Evolutionary conservation across 2,888 invertebrate species (phyloP).

Genomic region (Drosophila suboccidentalis): DNA sequence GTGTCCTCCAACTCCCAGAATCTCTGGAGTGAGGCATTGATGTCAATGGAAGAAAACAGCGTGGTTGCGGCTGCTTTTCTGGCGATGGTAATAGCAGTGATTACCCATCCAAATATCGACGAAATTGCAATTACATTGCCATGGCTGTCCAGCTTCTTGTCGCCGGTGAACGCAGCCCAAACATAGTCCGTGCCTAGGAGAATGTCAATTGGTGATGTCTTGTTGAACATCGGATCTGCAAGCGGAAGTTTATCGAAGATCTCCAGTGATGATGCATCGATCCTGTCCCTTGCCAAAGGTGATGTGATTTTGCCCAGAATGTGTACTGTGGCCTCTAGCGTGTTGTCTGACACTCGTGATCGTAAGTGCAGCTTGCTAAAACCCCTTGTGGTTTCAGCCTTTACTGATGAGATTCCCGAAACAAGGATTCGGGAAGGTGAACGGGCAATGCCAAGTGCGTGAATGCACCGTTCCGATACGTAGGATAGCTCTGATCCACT

Average conservation of each 20-base stretch:
- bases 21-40: background rate
- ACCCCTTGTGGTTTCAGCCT: too few relatives aligned
- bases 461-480: too few relatives aligned
- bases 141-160: background rate
- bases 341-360: background rate
- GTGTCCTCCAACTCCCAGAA: background rate
- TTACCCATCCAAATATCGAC: background rate
- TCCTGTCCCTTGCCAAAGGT: slow-evolving; percentile 1
- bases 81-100: background rate
- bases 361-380: too few relatives aligned
- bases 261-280: slow-evolving; percentile 1
- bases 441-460: too few relatives aligned
- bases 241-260: background rate
- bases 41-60: background rate
- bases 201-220: background rate
- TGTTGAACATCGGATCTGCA: slow-evolving; percentile 1
- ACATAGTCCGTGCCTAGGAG: background rate
- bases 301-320: background rate
- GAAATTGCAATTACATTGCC: background rate
- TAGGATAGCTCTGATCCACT: too few relatives aligned
- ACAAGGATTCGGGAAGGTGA: too few relatives aligned
- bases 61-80: background rate
- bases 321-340: background rate
- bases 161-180: background rate
- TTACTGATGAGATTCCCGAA: too few relatives aligned